Percentiles rank a stretch among this genome's conserved stretches.
These are phyloP conservation scores for Drosophila littoralis DNA, from an alignment of 1,140 invertebrate genomes.

Conservation along the genomic window DNA sequence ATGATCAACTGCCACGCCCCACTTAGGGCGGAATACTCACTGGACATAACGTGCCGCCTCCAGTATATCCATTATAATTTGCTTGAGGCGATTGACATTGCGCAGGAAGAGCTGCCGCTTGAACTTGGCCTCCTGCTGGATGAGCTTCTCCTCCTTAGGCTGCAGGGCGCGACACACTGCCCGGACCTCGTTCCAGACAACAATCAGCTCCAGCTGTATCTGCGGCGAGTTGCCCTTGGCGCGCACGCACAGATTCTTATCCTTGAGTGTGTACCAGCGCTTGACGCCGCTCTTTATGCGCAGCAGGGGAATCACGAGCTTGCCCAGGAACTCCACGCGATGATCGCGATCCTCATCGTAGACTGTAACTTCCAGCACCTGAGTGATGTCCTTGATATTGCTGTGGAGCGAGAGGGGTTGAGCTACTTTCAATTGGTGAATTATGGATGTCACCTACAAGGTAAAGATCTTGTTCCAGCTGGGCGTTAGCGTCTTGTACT, in stretches of 20 bases:
- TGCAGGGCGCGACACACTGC: conserved; percentile 95
- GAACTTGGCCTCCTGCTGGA: conserved; percentile 97
- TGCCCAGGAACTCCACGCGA: conserved; percentile 98
- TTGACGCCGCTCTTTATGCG: conserved; percentile 96
- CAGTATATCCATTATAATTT: conserved; percentile 94
- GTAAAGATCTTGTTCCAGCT: conserved; percentile 99
- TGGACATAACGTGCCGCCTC: conserved; percentile 96
- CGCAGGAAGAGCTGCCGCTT: conserved; percentile 96
- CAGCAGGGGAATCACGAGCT: conserved; percentile 94
- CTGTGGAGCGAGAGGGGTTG: conserved; percentile 85
- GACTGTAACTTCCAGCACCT: conserved; percentile 97
- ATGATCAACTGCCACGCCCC: rapidly evolving
- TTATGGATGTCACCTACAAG: conserved; percentile 89
- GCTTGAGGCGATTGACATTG: conserved; percentile 97
- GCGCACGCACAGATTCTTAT: conserved; percentile 94
- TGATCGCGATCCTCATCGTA: conserved; percentile 99
- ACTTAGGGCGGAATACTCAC: conserved; percentile 86
- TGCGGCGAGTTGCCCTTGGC: conserved; percentile 96
- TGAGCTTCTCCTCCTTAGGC: conserved; percentile 97
- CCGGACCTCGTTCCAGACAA: conserved; percentile 96
- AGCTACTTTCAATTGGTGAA: conserved; percentile 37
- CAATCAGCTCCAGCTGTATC: conserved; percentile 94
- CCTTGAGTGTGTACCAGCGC: conserved; percentile 98
- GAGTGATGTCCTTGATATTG: conserved; percentile 98
- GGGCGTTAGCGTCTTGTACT: conserved; percentile 98